Conservation (phyloP, 2,113 vertebrate genomes). For the Menura novaehollandiae region DNA sequence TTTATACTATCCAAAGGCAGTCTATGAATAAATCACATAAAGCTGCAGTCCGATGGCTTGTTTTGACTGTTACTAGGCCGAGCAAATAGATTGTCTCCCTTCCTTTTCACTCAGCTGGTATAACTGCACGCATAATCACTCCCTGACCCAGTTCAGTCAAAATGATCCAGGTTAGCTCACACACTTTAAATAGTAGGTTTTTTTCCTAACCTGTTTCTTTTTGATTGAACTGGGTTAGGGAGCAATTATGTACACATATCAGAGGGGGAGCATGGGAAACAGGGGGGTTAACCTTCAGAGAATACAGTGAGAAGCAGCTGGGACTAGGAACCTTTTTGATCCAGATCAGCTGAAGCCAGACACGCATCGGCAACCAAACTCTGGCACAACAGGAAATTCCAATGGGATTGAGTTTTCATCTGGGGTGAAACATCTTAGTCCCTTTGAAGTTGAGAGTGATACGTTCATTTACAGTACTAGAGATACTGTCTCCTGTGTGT, state of each 20-base stretch:
- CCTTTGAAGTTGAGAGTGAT: conserved; percentile 26
- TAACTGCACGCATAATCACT: neutral
- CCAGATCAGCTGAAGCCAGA: neutral
- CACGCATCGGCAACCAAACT: neutral
- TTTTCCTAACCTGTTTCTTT: conserved; percentile 43
- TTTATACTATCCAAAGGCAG: neutral
- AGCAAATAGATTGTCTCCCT: neutral
- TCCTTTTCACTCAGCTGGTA: neutral
- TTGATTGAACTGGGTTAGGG: conserved; percentile 60
- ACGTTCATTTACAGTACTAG: neutral
- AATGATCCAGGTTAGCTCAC: conserved; percentile 51
- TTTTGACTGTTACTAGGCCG: conserved; percentile 3
- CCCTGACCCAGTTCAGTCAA: conserved; percentile 60
- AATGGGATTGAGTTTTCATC: neutral
- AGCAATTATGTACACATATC: conserved; percentile 5
- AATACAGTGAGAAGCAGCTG: neutral
- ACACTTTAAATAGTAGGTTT: conserved; percentile 22
- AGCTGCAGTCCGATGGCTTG: neutral
- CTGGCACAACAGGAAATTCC: neutral
- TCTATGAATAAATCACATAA: neutral
- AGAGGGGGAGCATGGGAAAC: neutral
- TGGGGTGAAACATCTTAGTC: neutral
- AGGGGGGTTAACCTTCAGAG: neutral
- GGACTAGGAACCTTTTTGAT: neutral
- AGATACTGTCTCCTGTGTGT: neutral